These are phyloP conservation scores for Erinaceus europaeus DNA, from an alignment of 2,113 vertebrate genomes.

Conservation along the genomic window DNA sequence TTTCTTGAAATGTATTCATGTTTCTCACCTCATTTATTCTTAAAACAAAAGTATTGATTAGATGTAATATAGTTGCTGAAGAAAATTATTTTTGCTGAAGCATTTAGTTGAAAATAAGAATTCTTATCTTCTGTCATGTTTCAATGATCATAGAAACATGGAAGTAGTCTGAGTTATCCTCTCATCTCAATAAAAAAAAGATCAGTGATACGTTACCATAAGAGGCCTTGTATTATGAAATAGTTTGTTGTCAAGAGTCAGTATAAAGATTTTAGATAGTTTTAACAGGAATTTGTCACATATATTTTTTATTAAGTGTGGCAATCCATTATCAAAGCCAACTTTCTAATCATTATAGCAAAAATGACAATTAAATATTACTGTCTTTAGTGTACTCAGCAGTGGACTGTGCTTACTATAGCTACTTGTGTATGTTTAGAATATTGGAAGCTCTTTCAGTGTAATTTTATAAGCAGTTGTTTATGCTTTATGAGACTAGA, in stretches of 20 bases:
- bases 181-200: conserved; percentile 34
- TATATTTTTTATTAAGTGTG: background rate
- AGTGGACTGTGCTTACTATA: background rate
- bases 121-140: background rate
- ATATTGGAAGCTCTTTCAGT: conserved; percentile 1
- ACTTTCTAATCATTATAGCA: background rate
- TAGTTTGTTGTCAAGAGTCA: background rate
- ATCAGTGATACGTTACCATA: background rate
- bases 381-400: background rate
- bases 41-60: conserved; percentile 59
- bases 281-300: background rate
- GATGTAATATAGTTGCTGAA: background rate
- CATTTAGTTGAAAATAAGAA: conserved; percentile 44
- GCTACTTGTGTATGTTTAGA: background rate
- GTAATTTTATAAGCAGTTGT: conserved; percentile 39
- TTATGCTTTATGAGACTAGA: conserved; percentile 21
- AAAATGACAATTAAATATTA: background rate
- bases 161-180: background rate
- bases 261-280: conserved; percentile 1
- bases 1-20: conserved; percentile 2
- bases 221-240: conserved; percentile 44
- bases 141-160: background rate
- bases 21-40: conserved; percentile 38
- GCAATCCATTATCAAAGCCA: background rate
- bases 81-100: background rate